A percentile compares a stretch with the other conserved stretches of the same genome.
These are phyloP conservation scores for Chromobotia macracanthus DNA, from an alignment of 2,797 vertebrate species.

Conservation along the genomic window DNA sequence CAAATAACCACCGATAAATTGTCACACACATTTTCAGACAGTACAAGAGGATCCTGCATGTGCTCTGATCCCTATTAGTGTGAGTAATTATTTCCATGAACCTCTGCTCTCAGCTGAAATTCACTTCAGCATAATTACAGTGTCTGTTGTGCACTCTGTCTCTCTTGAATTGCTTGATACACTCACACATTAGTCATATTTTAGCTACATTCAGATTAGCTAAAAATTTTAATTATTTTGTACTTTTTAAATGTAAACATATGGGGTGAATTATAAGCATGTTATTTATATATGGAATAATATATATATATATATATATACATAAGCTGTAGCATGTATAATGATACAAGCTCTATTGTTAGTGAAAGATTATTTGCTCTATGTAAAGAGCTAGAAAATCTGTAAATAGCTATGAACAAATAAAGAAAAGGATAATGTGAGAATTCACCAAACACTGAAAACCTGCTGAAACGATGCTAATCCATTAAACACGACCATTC, in stretches of 20 bases:
- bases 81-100: background rate
- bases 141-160: background rate
- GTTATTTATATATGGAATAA: no score
- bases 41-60: background rate
- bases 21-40: constrained; percentile 10
- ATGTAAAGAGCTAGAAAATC: background rate
- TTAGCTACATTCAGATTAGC: background rate
- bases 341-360: no score
- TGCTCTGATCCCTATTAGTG: background rate
- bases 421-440: background rate
- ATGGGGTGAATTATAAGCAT: background rate
- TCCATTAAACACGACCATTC: no score
- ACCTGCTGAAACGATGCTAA: no score
- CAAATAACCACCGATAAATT: background rate
- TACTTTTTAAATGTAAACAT: background rate
- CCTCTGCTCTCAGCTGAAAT: background rate
- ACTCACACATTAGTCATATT: background rate
- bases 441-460: background rate
- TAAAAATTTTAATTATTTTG: background rate
- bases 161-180: background rate
- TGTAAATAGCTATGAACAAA: background rate
- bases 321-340: no score
- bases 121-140: background rate
- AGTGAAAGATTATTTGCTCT: no score
- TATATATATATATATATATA: no score